A percentile compares a stretch with the other conserved stretches of the same genome.
Evolutionary conservation across 2,888 invertebrate species (phyloP).

Genomic region (Troglohyphantes excavatus): DNA sequence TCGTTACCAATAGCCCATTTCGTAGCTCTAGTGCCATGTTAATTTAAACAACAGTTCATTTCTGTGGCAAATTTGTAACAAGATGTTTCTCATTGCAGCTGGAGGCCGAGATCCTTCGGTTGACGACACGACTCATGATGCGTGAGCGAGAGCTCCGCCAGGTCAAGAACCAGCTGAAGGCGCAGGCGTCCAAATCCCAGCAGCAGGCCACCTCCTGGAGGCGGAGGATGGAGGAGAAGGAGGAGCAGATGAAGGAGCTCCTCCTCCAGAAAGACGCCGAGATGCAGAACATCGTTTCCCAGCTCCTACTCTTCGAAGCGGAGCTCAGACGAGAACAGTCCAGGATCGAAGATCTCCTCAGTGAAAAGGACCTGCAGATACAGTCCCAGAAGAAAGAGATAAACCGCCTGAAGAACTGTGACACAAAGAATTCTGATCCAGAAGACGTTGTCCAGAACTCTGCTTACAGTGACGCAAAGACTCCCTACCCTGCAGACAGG

Average conservation of each 20-base stretch:
- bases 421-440: background rate
- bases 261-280: constrained; percentile 75
- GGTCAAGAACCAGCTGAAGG: constrained; percentile 70
- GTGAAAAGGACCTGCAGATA: constrained; percentile 69
- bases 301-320: constrained; percentile 69
- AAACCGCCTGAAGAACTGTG: constrained; percentile 35
- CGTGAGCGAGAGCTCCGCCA: constrained; percentile 74
- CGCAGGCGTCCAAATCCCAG: constrained; percentile 56
- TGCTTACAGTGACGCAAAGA: constrained; percentile 23
- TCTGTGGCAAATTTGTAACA: no score
- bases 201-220: constrained; percentile 65
- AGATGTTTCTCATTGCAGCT: constrained; percentile 44
- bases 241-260: constrained; percentile 67
- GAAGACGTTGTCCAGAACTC: background rate
- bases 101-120: constrained; percentile 73
- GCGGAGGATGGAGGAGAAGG: constrained; percentile 68
- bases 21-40: no score
- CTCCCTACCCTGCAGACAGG: constrained; percentile 23
- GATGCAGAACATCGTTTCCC: constrained; percentile 76
- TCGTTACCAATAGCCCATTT: no score
- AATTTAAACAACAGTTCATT: no score
- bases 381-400: constrained; percentile 63
- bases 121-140: constrained; percentile 78
- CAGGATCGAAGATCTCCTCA: constrained; percentile 64
- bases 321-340: constrained; percentile 68